phyloP scores from a whole-genome alignment of 2,888 invertebrate species.

The Agelastica alni region DNA sequence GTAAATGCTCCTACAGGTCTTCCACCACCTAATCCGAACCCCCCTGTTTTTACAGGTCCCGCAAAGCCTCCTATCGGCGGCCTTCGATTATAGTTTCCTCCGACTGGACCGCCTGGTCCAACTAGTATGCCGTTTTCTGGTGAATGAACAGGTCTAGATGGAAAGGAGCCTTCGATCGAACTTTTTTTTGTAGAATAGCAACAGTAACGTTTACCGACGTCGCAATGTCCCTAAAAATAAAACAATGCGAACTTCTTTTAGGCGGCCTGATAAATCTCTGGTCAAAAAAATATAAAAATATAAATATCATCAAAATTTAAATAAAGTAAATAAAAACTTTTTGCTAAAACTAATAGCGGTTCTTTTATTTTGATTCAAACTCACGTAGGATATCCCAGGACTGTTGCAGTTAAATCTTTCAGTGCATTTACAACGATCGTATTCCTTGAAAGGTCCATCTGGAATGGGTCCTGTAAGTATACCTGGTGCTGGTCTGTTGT shows the following conservation, averaged over 20 bases:
- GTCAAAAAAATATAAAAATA: too few species aligned
- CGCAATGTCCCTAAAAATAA: slow-evolving; percentile 64
- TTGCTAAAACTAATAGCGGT: too few species aligned
- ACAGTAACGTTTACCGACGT: slow-evolving; percentile 66
- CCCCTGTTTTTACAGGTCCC: slow-evolving; percentile 52
- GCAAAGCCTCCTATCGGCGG: slow-evolving; percentile 55
- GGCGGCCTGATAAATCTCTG: too few species aligned
- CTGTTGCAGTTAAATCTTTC: slow-evolving; percentile 62
- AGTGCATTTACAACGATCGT: slow-evolving; percentile 60
- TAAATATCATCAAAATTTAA: too few species aligned
- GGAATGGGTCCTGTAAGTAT: slow-evolving; percentile 56
- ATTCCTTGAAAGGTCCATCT: slow-evolving; percentile 52
- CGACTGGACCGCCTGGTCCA: slow-evolving; percentile 55
- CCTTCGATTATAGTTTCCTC: slow-evolving; percentile 23
- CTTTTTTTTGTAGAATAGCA: slow-evolving; percentile 60
- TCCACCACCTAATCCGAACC: slow-evolving; percentile 51
- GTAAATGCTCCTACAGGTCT: slow-evolving; percentile 31
- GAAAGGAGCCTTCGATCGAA: slow-evolving; percentile 46
- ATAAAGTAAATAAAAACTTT: too few species aligned
- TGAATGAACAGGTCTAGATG: slow-evolving; percentile 51
- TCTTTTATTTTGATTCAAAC: too few species aligned
- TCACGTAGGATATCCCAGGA: slow-evolving; percentile 61
- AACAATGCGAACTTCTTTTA: too few species aligned
- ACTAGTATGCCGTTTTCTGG: slow-evolving; percentile 56
- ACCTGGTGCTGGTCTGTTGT: slow-evolving; percentile 31